Conservation (phyloP, 2,113 vertebrate species). For the Rutilus rutilus region DNA sequence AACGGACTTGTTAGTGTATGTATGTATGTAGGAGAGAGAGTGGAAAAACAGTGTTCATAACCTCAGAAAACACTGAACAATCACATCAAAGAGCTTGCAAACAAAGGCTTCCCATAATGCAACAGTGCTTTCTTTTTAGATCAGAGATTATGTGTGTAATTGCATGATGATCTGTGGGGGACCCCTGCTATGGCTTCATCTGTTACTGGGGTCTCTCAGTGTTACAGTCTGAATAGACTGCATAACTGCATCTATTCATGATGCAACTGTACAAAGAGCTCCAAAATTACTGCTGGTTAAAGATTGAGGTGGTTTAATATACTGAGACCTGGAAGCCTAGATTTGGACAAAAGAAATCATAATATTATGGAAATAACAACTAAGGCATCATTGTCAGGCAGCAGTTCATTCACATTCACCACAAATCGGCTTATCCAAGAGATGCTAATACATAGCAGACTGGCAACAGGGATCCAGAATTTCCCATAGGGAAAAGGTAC, state of each 20-base stretch:
- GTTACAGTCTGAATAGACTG: slow-evolving; percentile 55
- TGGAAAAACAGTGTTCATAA: slow-evolving; percentile 57
- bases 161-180: slow-evolving; percentile 63
- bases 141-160: slow-evolving; percentile 66
- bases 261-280: slow-evolving; percentile 61
- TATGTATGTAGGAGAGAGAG: slow-evolving; percentile 5
- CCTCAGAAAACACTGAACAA: slow-evolving; percentile 55
- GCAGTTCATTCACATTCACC: slow-evolving; percentile 29
- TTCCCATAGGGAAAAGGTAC: slow-evolving; percentile 8
- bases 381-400: slow-evolving; percentile 44
- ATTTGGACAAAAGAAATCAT: slow-evolving; percentile 63
- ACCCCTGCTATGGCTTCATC: slow-evolving; percentile 43
- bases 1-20: neutral
- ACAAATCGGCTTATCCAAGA: slow-evolving; percentile 53
- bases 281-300: slow-evolving; percentile 43
- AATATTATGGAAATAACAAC: slow-evolving; percentile 65
- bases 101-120: slow-evolving; percentile 65
- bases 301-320: slow-evolving; percentile 53
- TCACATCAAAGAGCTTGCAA: slow-evolving; percentile 71
- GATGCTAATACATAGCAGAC: slow-evolving; percentile 9
- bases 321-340: slow-evolving; percentile 52
- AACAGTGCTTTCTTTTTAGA: slow-evolving; percentile 62
- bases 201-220: slow-evolving; percentile 36
- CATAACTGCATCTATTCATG: slow-evolving; percentile 63
- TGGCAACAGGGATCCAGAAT: slow-evolving; percentile 33